These are phyloP conservation scores for Pterocles orientalis DNA, from an alignment of 2,113 vertebrate genomes.

Conservation along the genomic window DNA sequence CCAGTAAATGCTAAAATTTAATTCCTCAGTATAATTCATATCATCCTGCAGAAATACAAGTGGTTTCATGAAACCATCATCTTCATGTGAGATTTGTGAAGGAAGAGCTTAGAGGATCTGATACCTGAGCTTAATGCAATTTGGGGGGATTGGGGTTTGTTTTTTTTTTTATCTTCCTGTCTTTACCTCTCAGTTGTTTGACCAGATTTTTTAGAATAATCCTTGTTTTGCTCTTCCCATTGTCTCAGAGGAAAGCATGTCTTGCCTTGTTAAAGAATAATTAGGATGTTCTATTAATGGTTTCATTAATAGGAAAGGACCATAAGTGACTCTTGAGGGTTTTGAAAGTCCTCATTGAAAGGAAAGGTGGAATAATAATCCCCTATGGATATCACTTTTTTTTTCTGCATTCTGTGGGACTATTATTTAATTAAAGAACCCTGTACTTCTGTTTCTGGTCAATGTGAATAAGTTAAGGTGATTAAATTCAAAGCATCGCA, in stretches of 20 bases:
- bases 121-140: neutral
- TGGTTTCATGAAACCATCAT: neutral
- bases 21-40: neutral
- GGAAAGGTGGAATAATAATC: slow-evolving; percentile 32
- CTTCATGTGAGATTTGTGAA: neutral
- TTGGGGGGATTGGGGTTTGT: rapidly evolving
- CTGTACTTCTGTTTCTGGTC: slow-evolving; percentile 29
- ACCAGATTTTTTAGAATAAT: neutral
- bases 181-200: neutral
- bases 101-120: neutral
- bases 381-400: neutral
- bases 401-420: neutral
- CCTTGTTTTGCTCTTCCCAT: neutral
- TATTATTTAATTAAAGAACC: slow-evolving; percentile 49
- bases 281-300: slow-evolving; percentile 42
- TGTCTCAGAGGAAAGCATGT: neutral
- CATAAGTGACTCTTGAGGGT: neutral
- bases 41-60: neutral
- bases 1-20: neutral
- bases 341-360: slow-evolving; percentile 23
- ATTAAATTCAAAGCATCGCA: neutral
- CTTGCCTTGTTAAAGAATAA: slow-evolving; percentile 32
- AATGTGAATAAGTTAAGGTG: slow-evolving; percentile 37
- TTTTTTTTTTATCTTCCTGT: neutral
- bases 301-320: slow-evolving; percentile 22